Percentiles rank a stretch among this genome's conserved stretches.
Conservation (phyloP, 2,888 invertebrate genomes). For the Drosophila prolongata region DNA sequence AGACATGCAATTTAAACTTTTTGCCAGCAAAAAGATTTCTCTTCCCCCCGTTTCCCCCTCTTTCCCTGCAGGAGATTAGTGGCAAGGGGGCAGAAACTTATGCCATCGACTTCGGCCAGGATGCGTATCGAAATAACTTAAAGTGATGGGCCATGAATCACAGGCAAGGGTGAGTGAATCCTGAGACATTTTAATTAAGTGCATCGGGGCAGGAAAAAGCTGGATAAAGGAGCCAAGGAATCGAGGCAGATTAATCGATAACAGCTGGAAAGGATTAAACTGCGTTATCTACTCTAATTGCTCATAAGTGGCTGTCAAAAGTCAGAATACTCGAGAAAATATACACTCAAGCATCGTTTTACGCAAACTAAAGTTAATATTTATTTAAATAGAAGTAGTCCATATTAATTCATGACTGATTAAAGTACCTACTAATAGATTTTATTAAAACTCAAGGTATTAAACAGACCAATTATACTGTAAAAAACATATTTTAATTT, state of each 20-base stretch:
- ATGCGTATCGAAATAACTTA: slow-evolving; percentile 41
- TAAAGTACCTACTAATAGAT: no score
- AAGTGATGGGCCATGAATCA: slow-evolving; percentile 2
- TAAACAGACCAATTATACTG: no score
- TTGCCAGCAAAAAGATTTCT: slow-evolving; percentile 9
- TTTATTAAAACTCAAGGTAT: no score
- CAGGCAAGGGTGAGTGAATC: background rate
- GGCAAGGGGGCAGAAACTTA: slow-evolving; percentile 43
- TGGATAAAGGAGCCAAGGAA: slow-evolving; percentile 1
- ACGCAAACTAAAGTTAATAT: background rate
- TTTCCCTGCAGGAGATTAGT: slow-evolving; percentile 16
- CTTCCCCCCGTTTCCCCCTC: background rate
- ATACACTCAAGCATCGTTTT: background rate
- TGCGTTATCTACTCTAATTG: slow-evolving; percentile 14
- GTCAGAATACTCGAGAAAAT: background rate
- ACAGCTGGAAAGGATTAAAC: slow-evolving; percentile 12
- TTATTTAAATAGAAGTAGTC: background rate
- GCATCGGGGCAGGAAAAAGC: slow-evolving; percentile 3
- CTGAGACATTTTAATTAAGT: slow-evolving; percentile 44
- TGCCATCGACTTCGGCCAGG: slow-evolving; percentile 33
- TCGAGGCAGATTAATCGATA: slow-evolving; percentile 10
- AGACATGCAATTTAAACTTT: slow-evolving; percentile 54
- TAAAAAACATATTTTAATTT: no score
- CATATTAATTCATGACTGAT: no score
- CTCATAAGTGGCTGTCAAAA: slow-evolving; percentile 12